phyloP scores from a whole-genome alignment of 2,888 invertebrate species.

The Pegoplata infirma region DNA sequence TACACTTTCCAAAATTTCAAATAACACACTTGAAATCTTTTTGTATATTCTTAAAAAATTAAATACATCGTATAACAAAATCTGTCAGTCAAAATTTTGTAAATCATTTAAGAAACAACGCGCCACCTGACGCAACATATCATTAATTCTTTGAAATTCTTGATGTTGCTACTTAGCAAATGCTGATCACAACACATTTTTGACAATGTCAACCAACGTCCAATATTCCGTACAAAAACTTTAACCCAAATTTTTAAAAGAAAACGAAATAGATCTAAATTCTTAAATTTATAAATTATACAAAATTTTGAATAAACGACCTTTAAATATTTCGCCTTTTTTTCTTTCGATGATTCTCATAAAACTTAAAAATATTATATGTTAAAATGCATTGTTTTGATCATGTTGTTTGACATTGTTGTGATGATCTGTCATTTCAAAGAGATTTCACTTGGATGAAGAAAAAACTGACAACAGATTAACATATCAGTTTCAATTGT shows the following conservation, averaged over 20 bases:
- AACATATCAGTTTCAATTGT: constrained; percentile 73
- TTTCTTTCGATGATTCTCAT: constrained; percentile 17
- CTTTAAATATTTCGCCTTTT: too few species aligned
- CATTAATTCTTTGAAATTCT: constrained; percentile 33
- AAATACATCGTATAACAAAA: not conserved
- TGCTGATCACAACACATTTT: not conserved
- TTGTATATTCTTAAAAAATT: too few species aligned
- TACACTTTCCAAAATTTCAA: too few species aligned
- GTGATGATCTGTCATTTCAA: constrained; percentile 58
- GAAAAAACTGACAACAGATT: constrained; percentile 72
- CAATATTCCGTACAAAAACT: constrained; percentile 27
- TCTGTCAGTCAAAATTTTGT: constrained; percentile 51
- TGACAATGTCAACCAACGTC: constrained; percentile 49
- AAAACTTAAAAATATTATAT: constrained; percentile 9
- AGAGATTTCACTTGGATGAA: constrained; percentile 38
- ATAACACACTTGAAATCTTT: too few species aligned
- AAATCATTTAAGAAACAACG: constrained; percentile 24
- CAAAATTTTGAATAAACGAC: constrained; percentile 17
- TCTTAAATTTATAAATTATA: not conserved
- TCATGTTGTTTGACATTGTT: constrained; percentile 56
- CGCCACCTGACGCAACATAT: constrained; percentile 56
- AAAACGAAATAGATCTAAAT: constrained; percentile 11
- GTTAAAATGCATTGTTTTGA: constrained; percentile 56
- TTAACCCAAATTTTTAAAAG: constrained; percentile 22
- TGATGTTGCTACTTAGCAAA: too few species aligned